These are phyloP conservation scores for Lepidurus arcticus DNA, from an alignment of 1,140 invertebrate genomes.

Conservation along the genomic window DNA sequence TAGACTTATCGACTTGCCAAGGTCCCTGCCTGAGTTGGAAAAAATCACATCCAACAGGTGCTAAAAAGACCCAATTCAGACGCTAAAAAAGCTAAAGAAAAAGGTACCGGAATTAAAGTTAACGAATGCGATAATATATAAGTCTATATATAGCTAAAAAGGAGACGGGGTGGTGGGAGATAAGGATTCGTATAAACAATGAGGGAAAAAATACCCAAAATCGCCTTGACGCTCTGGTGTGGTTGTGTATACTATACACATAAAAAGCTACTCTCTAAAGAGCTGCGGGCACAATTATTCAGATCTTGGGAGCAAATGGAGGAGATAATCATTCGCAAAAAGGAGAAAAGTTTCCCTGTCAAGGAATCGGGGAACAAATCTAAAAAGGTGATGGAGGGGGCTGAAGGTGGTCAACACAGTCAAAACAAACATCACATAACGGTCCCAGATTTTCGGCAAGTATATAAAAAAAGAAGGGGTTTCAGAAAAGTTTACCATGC, in stretches of 20 bases:
- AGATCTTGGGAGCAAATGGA: constrained; percentile 8
- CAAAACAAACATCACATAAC: constrained; percentile 22
- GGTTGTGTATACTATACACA: constrained; percentile 19
- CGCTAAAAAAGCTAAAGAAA: neutral
- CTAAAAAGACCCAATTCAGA: neutral
- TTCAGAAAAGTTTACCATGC: neutral
- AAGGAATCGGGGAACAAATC: neutral
- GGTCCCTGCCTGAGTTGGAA: neutral
- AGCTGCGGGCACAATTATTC: constrained; percentile 18
- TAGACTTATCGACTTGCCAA: neutral
- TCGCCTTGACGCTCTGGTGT: constrained; percentile 6
- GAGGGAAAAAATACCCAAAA: neutral
- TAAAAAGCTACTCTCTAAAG: constrained; percentile 11
- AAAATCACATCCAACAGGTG: neutral
- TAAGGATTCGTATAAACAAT: neutral
- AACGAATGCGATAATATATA: constrained; percentile 2
- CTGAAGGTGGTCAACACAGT: neutral
- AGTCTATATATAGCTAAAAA: constrained; percentile 22
- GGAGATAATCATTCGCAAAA: neutral
- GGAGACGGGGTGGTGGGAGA: neutral
- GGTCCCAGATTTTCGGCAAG: neutral
- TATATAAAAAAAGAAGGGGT: neutral
- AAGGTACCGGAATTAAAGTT: neutral
- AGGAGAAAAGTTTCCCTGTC: neutral
- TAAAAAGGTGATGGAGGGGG: neutral